Evolutionary conservation across 2,113 vertebrate species (phyloP), one percentile per base, ranked within the genome.

Genomic region (Conger conger): DNA sequence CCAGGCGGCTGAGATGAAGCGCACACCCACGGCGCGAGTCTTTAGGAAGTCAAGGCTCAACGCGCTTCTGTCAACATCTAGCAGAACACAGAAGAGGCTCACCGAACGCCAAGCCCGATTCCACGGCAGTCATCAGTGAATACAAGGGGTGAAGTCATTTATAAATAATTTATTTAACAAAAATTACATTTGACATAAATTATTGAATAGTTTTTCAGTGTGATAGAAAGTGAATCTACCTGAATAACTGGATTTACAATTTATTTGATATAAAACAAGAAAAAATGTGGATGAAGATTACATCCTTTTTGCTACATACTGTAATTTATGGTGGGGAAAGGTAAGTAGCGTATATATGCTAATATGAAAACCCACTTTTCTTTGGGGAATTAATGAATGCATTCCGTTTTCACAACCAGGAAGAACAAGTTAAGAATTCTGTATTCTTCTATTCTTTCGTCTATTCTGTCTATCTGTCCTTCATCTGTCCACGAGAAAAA

Each of bases 21-120:
- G 88, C 73, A 90, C 20, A n/a, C 86, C 89, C 88, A 88, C 82
- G 0, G 84, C 84, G 3, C n/a, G 38, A 18, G 87, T 90, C 86
- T 89, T 91, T 4, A 94, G 86, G 91, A 96, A 96, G 36, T 93
- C 0, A 0, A 92, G 86, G 82, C 91, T 90, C 17, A 91, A 92
- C 60, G 93, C 83, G 27, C 94, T 94, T 30, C 27, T 83, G 57
- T 94, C 92, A 85, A 89, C 82, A 78, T 42, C 93, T 94, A 8
- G 23, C 8, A 33, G 38, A 68, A 68, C 2, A 82, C 38, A 83
- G 27, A 83, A 76, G 11, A 57, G 54, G 16, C 20, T 36, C 60
- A 50, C 38, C 68, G 60, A 57, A 23, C 18, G 11, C 63, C 8
- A 23, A 53, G 4, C 1, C 13, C 13, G 30, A 50, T 15, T 30